Base-by-base conservation (phyloP, 2,797 vertebrate species). In the Sandelia bainsii region DNA sequence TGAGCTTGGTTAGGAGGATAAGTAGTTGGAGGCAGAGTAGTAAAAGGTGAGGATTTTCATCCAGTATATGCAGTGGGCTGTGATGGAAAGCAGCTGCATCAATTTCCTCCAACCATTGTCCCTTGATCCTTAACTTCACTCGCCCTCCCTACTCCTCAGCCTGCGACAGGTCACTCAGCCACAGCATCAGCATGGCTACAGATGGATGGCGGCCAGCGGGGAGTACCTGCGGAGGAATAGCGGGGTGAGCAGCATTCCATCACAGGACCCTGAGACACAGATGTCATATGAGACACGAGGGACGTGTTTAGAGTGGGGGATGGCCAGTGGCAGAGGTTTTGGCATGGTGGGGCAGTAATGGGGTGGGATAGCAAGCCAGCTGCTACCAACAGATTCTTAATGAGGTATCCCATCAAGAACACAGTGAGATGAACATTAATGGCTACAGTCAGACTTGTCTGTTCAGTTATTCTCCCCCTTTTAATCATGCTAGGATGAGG, bases 191-290 rank as follows among this genome's bases (percentile, higher is more conserved):
- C 54, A 19, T 48, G 76, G 75, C 69, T 75, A 69, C 69, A 66
- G 60, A 82, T 87, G 83, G 72, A 83, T 70, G 69, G 78, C 81
- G 12, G 86, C 87, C 75, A 79, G 86, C 67, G 45, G 82, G 80
- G 83, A 91, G 80, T 93, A 94, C 93, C 94, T 94, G 93, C 90
- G 59, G 92, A 87, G 85, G 86, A 77, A 75, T 73, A 74, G 87
- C 79, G 62, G 88, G 88, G 83, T 72, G 22, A 87, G 80, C 82
- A 46, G 89, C 93, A 94, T 95, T 95, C 94, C 94, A 91, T 91
- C 89, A 90, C 92, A 92, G 89, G 83, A 85, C 83, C 87, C 76
- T 45, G 77, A 92, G 90, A 93, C 90, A 88, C 93, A 89, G 91
- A 91, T 92, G 92, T 91, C 89, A 89, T 87, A 87, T 77, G 90